These are phyloP conservation scores for Apodemia duryi DNA, from an alignment of 2,888 invertebrate species.

Conservation along the genomic window DNA sequence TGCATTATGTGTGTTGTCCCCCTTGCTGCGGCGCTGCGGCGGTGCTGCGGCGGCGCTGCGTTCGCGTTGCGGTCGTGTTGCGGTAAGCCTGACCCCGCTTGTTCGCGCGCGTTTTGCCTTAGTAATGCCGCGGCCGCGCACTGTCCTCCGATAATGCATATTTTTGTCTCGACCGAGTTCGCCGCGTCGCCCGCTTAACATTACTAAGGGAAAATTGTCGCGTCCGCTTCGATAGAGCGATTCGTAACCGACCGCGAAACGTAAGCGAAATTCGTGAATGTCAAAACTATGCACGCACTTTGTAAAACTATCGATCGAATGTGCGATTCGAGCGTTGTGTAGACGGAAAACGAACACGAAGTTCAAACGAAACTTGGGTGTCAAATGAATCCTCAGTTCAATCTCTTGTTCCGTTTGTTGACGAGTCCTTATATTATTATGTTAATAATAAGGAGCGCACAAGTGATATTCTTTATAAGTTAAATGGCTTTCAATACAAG, in stretches of 20 bases:
- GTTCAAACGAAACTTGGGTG: no score
- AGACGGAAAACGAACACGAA: no score
- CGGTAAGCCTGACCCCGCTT: slow-evolving; percentile 47
- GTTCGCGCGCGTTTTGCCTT: slow-evolving; percentile 68
- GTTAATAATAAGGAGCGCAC: no score
- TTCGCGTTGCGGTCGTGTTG: slow-evolving; percentile 37
- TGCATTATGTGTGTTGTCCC: slow-evolving; percentile 31
- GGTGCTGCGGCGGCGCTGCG: slow-evolving; percentile 37
- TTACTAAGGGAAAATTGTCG: slow-evolving; percentile 75
- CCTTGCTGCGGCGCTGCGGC: slow-evolving; percentile 28
- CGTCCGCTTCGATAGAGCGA: slow-evolving; percentile 50
- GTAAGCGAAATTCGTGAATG: slow-evolving; percentile 5
- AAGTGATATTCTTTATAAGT: no score
- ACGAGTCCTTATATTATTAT: no score
- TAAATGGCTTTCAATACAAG: not conserved
- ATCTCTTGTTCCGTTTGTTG: no score
- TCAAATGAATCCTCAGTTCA: no score
- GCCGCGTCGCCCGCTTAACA: slow-evolving; percentile 45
- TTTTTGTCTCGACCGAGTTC: slow-evolving; percentile 58
- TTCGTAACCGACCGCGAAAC: slow-evolving; percentile 47
- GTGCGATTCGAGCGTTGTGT: no score
- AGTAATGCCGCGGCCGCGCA: slow-evolving; percentile 56
- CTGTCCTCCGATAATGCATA: slow-evolving; percentile 60
- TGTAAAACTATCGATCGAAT: no score
- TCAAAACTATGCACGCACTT: no score